phyloP scores from a whole-genome alignment of 2,888 invertebrate species.

The Diadegma fenestrale region DNA sequence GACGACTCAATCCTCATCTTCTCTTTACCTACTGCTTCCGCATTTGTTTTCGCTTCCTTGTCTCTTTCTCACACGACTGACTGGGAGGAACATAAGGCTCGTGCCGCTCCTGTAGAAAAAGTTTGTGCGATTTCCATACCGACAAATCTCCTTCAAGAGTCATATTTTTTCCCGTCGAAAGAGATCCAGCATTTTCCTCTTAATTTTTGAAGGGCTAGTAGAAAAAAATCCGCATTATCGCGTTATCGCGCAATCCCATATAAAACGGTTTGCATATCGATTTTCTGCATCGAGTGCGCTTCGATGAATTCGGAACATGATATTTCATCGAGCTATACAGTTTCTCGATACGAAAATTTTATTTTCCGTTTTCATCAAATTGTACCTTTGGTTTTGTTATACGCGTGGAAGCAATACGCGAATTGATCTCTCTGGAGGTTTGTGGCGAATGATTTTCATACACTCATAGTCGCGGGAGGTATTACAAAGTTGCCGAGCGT shows the following conservation, averaged over 20 bases:
- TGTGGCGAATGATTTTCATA: conserved; percentile 13
- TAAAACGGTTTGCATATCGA: no score
- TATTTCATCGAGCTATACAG: neutral
- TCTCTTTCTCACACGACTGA: neutral
- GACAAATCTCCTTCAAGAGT: no score
- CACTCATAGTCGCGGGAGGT: neutral
- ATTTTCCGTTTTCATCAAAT: neutral
- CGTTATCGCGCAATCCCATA: no score
- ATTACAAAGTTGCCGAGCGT: neutral
- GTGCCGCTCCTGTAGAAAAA: no score
- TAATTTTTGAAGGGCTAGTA: no score
- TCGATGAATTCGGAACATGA: neutral
- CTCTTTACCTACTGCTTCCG: neutral
- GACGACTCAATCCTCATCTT: neutral
- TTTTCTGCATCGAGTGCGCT: neutral
- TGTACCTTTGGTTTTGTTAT: neutral
- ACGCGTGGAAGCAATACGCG: neutral
- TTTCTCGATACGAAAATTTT: neutral
- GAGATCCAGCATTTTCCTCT: no score
- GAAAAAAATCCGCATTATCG: no score
- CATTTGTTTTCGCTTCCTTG: conserved; percentile 1
- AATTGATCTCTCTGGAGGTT: neutral
- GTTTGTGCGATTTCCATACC: no score
- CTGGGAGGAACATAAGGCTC: neutral
- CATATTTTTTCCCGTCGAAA: no score